Percentiles rank a stretch among this genome's conserved stretches.
These are phyloP conservation scores for Ricordea florida DNA, from an alignment of 92 coral and sea anemone genomes.

Conservation along the genomic window DNA sequence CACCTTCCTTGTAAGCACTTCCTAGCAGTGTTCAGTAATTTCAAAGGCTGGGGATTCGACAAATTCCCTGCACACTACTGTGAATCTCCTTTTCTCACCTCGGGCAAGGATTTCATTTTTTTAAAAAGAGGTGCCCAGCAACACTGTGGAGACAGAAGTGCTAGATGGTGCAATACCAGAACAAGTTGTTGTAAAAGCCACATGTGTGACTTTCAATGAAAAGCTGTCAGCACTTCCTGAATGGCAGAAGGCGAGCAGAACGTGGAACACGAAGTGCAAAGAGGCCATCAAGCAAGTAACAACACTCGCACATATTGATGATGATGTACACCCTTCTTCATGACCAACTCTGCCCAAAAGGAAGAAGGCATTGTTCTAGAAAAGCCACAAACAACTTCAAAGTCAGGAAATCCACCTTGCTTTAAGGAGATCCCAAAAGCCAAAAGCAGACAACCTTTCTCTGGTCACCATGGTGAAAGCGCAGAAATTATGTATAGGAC, in stretches of 20 bases:
- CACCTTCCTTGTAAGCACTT: constrained; percentile 59
- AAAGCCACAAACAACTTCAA: background rate
- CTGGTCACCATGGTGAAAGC: constrained; percentile 7
- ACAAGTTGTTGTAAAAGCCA: background rate
- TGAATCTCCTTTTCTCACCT: constrained; percentile 25
- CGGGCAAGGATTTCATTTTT: constrained; percentile 6
- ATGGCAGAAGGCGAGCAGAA: background rate
- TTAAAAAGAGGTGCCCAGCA: background rate
- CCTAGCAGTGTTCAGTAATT: constrained; percentile 12
- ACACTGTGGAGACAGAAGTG: background rate
- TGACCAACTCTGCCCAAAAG: constrained; percentile 2
- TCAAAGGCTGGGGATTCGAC: constrained; percentile 11
- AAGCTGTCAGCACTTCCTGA: constrained; percentile 1
- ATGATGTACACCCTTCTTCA: too few species aligned
- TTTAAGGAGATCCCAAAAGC: constrained; percentile 16
- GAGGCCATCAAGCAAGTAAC: constrained; percentile 23
- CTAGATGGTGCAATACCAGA: background rate
- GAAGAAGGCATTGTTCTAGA: constrained; percentile 24
- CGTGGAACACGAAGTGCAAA: constrained; percentile 25
- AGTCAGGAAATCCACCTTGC: background rate
- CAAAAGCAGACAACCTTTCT: background rate
- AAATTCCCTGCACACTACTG: constrained; percentile 19
- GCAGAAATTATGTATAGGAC: constrained; percentile 1
- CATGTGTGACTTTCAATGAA: too few species aligned
- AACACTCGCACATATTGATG: constrained; percentile 1